Base-by-base conservation (phyloP, 2,113 vertebrate genomes). In the Nycticebus coucang region DNA sequence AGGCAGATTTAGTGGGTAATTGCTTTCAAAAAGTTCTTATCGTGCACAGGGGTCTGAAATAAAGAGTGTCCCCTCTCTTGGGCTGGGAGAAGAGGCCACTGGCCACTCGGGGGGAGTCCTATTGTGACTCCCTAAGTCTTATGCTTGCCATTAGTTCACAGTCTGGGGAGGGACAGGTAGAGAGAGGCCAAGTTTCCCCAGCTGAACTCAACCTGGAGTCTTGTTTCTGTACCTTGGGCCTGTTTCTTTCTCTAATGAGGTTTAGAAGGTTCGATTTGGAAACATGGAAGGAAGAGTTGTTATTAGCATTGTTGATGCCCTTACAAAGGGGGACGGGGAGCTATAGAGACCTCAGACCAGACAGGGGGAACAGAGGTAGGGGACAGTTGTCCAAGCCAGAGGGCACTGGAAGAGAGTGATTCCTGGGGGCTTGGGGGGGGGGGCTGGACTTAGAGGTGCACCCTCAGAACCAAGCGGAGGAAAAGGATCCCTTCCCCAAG, bases 1-100 rank as follows among this genome's bases (percentile, higher is more conserved):
- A 97, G 93, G 72, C 94, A 98, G 97, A 97, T 96, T 94, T 95
- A 59, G 91, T 95, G 97, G 97, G 89, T 97, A 97, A 98, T 97
- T 26, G 1, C 97, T 87, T 94, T 95, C 94, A 74, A 96, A 98
- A 93, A 95, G 77, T 90, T 93, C 84, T 97, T 94, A 66, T 84
- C 45, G 8, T 66, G 85, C 96, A 81, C 8, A 4, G 0, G 85
- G 88, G 57, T 95, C 86, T 94, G 87, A 57, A 93, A 21, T 74
- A 72, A 97, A 97, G 79, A 95, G 89, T 59, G 7, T 33, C 41
- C 37, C 77, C 53, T 66, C 59, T 55, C 24, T 30, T 24, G 64
- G 72, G 45, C 45, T 14, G 55, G 7, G 33, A 7, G 33, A 60
- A 37, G 26, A 6, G 37, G 22, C n/a, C 11, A 3, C 11, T 9